Evolutionary conservation across 2,113 vertebrate species (phyloP).

Genomic region (Chlorodrepanis virens): DNA sequence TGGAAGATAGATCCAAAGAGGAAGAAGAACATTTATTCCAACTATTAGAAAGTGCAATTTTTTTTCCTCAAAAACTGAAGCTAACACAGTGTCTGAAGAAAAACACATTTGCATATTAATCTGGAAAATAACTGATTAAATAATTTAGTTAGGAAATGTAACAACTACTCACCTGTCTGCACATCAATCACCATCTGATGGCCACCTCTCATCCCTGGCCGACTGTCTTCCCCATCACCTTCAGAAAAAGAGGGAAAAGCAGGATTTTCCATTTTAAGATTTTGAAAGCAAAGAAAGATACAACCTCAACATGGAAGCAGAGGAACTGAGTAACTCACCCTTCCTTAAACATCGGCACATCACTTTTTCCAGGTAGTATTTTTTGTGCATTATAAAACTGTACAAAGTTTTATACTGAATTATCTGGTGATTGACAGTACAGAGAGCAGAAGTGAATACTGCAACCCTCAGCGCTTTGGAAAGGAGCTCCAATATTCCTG

Average conservation of each 20-base stretch:
- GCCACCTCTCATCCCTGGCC: constrained; percentile 97
- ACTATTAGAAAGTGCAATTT: background rate
- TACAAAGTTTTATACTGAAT: background rate
- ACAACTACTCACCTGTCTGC: constrained; percentile 86
- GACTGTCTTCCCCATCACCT: constrained; percentile 95
- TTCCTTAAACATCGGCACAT: background rate
- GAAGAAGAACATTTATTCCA: background rate
- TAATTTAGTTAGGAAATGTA: background rate
- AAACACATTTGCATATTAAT: background rate
- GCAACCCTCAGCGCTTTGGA: background rate
- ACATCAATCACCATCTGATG: constrained; percentile 99
- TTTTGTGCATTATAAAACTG: background rate
- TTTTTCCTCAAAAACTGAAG: background rate
- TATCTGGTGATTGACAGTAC: background rate
- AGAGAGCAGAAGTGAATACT: background rate
- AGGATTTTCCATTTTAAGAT: background rate
- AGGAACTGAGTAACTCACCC: background rate
- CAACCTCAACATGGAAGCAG: background rate
- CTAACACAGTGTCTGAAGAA: background rate
- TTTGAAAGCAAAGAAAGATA: background rate
- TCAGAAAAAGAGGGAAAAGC: background rate
- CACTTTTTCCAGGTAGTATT: background rate
- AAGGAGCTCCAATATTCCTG: background rate
- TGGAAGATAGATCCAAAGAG: background rate
- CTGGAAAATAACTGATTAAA: background rate